Percentiles rank a stretch among this genome's conserved stretches.
Conservation (phyloP, 2,888 invertebrate genomes). For the Thecocarcelia acutangulata region DNA sequence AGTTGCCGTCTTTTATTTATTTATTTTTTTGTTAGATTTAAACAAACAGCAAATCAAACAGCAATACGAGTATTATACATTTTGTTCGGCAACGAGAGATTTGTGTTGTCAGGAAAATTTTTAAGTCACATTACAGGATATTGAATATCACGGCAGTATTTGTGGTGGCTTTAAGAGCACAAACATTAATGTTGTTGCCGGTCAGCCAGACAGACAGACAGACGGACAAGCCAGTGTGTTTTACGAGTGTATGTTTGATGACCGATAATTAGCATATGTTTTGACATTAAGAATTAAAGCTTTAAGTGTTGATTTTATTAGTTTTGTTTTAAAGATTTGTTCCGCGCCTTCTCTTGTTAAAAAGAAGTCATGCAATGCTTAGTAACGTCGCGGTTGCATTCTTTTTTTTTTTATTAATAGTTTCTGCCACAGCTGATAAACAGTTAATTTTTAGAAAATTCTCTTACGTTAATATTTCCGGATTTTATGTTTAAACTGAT, state of each 20-base stretch:
- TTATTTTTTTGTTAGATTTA: slow-evolving; percentile 40
- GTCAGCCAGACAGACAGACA: neutral
- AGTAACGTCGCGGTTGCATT: slow-evolving; percentile 1
- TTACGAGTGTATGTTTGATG: slow-evolving; percentile 60
- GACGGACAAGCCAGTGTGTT: too few species aligned
- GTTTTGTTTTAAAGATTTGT: slow-evolving; percentile 41
- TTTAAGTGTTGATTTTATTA: slow-evolving; percentile 69
- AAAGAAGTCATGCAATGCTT: neutral
- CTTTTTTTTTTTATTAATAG: slow-evolving; percentile 11
- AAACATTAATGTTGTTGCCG: neutral
- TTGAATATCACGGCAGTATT: slow-evolving; percentile 55
- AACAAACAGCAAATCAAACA: slow-evolving; percentile 29
- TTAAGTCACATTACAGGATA: slow-evolving; percentile 66
- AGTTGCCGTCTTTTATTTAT: slow-evolving; percentile 26
- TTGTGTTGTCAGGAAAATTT: slow-evolving; percentile 62
- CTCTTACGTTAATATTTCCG: slow-evolving; percentile 17
- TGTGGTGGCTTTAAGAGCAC: slow-evolving; percentile 36
- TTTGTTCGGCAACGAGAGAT: slow-evolving; percentile 47
- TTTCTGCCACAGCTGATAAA: slow-evolving; percentile 31
- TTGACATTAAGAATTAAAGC: slow-evolving; percentile 63
- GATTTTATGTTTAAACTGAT: slow-evolving; percentile 45
- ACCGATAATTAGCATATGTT: slow-evolving; percentile 68
- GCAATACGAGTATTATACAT: slow-evolving; percentile 25
- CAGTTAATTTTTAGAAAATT: slow-evolving; percentile 53
- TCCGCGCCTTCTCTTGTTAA: neutral